Evolutionary conservation across 37 sponge, comb jelly and placozoan species (phyloP).

Genomic region (Bolinopsis microptera): DNA sequence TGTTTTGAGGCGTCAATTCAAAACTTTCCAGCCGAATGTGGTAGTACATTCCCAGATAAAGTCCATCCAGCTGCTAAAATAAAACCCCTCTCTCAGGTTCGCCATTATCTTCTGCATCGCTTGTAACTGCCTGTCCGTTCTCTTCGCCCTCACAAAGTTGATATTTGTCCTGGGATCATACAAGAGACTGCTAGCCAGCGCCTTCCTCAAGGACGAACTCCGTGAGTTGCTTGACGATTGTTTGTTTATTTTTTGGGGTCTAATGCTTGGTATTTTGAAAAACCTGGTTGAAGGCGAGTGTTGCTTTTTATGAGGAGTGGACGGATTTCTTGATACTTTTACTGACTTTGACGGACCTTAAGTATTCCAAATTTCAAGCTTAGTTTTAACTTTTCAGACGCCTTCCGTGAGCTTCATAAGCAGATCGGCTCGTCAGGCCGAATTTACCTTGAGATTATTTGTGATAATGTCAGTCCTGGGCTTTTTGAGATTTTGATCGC

Average conservation of each 20-base stretch:
- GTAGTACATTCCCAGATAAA: no score
- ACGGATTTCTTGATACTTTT: no score
- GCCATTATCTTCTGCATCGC: constrained; percentile 64
- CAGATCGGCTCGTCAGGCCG: neutral
- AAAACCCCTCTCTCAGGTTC: no score
- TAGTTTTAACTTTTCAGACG: neutral
- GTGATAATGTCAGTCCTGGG: neutral
- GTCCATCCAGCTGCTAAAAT: no score
- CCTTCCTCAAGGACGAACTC: constrained; percentile 61
- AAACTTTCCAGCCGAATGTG: no score
- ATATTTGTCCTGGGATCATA: constrained; percentile 51
- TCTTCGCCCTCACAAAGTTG: constrained; percentile 53
- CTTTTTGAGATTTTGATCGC: neutral
- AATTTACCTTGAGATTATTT: neutral
- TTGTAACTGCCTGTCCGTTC: constrained; percentile 58
- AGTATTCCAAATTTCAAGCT: no score
- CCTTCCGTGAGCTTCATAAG: neutral
- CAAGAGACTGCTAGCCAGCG: constrained; percentile 55
- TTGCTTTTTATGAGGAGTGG: no score
- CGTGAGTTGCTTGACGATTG: constrained; percentile 1
- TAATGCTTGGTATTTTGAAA: no score
- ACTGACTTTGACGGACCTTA: no score
- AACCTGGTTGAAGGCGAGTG: no score
- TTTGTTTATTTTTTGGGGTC: no score
- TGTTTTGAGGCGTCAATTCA: no score